Conservation (phyloP, 2,797 vertebrate genomes). For the Craterocephalus amniculus region DNA sequence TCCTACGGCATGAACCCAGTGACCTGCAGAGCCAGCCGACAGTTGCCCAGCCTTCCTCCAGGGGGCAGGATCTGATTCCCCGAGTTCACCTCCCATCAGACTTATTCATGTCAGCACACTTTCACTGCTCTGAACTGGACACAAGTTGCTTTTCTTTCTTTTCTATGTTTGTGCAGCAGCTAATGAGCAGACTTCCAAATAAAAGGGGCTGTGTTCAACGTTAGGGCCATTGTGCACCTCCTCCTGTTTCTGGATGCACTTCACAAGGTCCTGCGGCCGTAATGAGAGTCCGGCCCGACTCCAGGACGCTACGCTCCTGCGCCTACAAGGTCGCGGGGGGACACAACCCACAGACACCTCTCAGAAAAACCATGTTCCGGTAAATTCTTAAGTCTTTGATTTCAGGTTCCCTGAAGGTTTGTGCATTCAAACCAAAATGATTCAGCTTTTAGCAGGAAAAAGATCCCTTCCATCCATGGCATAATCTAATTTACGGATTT, state of each 20-base stretch:
- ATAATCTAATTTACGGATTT: neutral
- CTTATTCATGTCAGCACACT: neutral
- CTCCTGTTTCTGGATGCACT: conserved; percentile 2
- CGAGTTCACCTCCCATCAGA: neutral
- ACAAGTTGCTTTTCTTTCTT: neutral
- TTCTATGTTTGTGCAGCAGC: neutral
- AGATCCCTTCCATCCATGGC: neutral
- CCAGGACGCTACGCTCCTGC: conserved; percentile 7
- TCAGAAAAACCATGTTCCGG: neutral
- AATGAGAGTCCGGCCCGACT: conserved; percentile 16
- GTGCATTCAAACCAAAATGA: neutral
- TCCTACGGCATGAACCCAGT: neutral
- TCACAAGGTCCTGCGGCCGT: conserved; percentile 31
- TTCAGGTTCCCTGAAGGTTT: conserved; percentile 2
- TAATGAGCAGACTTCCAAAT: conserved; percentile 35
- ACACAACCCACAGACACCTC: neutral
- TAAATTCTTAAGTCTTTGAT: neutral
- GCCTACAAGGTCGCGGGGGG: neutral
- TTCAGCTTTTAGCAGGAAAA: neutral
- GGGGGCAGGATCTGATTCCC: neutral
- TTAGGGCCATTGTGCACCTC: conserved; percentile 10
- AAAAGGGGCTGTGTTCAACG: conserved; percentile 13
- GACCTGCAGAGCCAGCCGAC: neutral
- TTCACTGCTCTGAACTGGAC: neutral
- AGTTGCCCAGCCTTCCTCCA: neutral